Conservation (phyloP, 2,888 invertebrate genomes). For the Icerya purchasi region DNA sequence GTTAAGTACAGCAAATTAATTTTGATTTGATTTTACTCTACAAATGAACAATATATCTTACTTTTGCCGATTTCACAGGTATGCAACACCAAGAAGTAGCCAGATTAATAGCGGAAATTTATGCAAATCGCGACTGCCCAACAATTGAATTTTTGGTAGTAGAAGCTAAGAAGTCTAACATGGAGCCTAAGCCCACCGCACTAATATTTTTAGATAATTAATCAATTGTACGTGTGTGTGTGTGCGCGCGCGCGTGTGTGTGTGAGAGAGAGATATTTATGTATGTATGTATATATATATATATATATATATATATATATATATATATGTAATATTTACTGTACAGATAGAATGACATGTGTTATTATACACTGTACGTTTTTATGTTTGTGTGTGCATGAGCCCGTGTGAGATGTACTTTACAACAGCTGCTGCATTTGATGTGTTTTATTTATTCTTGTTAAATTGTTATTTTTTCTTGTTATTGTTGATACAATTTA, state of each 20-base stretch:
- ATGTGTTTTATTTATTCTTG: not conserved
- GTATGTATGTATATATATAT: too few relatives aligned
- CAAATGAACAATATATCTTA: not conserved
- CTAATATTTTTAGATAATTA: slow-evolving; percentile 53
- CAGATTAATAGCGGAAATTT: slow-evolving; percentile 76
- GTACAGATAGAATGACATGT: too few relatives aligned
- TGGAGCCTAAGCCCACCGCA: slow-evolving; percentile 78
- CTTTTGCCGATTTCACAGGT: slow-evolving; percentile 30
- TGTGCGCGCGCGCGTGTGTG: not conserved
- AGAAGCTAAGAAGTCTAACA: slow-evolving; percentile 75
- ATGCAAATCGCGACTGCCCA: slow-evolving; percentile 66
- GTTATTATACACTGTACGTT: not conserved
- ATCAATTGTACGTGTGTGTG: not conserved
- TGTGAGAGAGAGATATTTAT: too few relatives aligned
- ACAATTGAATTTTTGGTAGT: slow-evolving; percentile 85
- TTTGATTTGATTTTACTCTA: not conserved
- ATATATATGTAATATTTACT: too few relatives aligned
- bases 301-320: too few relatives aligned
- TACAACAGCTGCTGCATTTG: not conserved
- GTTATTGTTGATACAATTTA: not conserved
- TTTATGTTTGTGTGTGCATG: not conserved
- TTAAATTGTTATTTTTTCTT: not conserved
- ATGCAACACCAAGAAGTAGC: slow-evolving; percentile 80
- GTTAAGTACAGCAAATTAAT: too few relatives aligned
- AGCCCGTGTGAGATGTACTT: not conserved